Evolutionary conservation across 2,797 vertebrate species (phyloP).

Genomic region (Gouania willdenowi): DNA sequence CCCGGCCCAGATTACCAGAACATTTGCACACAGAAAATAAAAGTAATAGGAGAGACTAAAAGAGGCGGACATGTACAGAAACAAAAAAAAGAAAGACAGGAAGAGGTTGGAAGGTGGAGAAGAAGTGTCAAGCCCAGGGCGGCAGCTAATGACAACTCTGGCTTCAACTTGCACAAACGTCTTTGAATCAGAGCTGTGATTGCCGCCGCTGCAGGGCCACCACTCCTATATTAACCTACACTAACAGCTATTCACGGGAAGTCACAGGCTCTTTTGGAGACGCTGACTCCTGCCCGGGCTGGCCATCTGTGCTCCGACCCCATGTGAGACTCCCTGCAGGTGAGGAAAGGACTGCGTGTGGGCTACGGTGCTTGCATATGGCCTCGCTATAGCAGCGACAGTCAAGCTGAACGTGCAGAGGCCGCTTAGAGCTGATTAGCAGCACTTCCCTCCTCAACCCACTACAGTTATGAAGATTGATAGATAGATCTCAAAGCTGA

Average conservation of each 20-base stretch:
- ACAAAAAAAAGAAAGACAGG: conserved; percentile 27
- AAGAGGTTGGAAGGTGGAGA: conserved; percentile 32
- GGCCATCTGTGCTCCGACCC: conserved; percentile 52
- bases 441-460: conserved; percentile 65
- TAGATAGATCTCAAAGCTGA: conserved; percentile 73
- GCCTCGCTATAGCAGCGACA: conserved; percentile 53
- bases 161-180: conserved; percentile 62
- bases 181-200: conserved; percentile 72
- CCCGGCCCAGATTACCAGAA: conserved; percentile 61
- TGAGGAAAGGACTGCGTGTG: conserved; percentile 27
- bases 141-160: conserved; percentile 72
- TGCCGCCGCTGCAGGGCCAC: conserved; percentile 64
- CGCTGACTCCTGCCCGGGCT: conserved; percentile 27
- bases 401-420: conserved; percentile 61
- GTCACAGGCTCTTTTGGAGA: conserved; percentile 53
- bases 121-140: conserved; percentile 62
- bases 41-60: conserved; percentile 35
- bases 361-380: conserved; percentile 55
- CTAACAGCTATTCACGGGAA: conserved; percentile 64
- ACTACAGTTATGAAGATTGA: conserved; percentile 76
- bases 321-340: conserved; percentile 21
- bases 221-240: conserved; percentile 66
- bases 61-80: conserved; percentile 20
- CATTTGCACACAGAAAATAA: conserved; percentile 57
- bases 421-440: conserved; percentile 72